phyloP scores from a whole-genome alignment of 35 echinoderm and acorn worm genomes.

The Eucidaris tribuloides region DNA sequence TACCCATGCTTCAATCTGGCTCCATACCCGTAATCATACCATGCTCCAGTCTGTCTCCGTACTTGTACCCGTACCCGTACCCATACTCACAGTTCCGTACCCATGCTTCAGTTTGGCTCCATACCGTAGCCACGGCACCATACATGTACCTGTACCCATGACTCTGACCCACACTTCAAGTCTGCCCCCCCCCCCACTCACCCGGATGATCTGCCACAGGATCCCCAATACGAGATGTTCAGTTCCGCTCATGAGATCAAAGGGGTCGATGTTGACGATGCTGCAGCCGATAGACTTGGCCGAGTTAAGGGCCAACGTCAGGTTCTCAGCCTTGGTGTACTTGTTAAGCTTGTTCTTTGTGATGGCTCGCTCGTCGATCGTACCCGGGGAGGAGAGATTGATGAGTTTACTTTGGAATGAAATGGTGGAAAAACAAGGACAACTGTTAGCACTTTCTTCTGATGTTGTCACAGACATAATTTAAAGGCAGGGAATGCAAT shows the following conservation, averaged over 20 bases:
- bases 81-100: too few relatives aligned
- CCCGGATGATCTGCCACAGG: conserved; percentile 96
- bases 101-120: too few relatives aligned
- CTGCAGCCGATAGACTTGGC: conserved; percentile 84
- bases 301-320: conserved; percentile 83
- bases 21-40: too few relatives aligned
- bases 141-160: too few relatives aligned
- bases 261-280: conserved; percentile 88
- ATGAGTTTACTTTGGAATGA: conserved; percentile 61
- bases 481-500: too few relatives aligned
- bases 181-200: too few relatives aligned
- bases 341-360: conserved; percentile 66
- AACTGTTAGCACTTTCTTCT: not conserved
- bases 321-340: conserved; percentile 84
- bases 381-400: conserved; percentile 58
- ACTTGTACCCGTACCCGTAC: too few relatives aligned
- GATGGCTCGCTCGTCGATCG: conserved; percentile 87
- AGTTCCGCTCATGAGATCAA: conserved; percentile 62
- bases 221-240: conserved; percentile 83
- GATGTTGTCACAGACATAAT: not conserved
- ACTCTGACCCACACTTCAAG: too few relatives aligned
- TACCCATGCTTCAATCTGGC: too few relatives aligned
- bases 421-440: not conserved
- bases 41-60: too few relatives aligned
- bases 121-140: too few relatives aligned